Evolutionary conservation across 2,797 vertebrate genomes (phyloP).

Genomic region (Hemibagrus guttatus): DNA sequence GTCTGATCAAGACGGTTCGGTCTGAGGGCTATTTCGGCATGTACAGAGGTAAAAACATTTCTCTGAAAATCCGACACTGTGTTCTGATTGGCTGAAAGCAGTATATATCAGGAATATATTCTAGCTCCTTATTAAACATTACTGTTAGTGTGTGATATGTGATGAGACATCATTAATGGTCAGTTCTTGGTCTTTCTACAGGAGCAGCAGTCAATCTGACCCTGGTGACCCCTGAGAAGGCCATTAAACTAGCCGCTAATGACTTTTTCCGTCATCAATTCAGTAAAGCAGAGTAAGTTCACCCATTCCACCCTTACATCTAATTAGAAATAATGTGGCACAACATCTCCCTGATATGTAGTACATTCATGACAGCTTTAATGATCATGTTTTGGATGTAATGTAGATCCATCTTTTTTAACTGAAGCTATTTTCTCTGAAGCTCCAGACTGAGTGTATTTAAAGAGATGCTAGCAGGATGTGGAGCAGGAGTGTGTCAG

Average conservation of each 20-base stretch:
- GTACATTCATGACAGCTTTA: background rate
- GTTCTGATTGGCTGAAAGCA: slow-evolving; percentile 6
- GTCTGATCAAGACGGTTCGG: slow-evolving; percentile 81
- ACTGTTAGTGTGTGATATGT: background rate
- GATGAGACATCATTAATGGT: no score
- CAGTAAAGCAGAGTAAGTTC: slow-evolving; percentile 76
- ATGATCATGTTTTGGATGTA: background rate
- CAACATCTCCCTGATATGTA: background rate
- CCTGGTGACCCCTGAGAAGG: slow-evolving; percentile 83
- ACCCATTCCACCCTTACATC: background rate
- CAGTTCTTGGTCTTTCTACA: slow-evolving; percentile 52
- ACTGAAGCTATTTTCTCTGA: background rate
- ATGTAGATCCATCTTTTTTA: background rate
- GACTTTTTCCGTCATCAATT: slow-evolving; percentile 81
- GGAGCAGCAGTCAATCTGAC: slow-evolving; percentile 83
- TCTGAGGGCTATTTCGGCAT: slow-evolving; percentile 88
- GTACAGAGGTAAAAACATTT: slow-evolving; percentile 81
- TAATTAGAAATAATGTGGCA: background rate
- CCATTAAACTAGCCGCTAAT: slow-evolving; percentile 83
- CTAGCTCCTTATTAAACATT: background rate
- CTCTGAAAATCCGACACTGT: background rate
- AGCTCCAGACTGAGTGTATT: slow-evolving; percentile 74
- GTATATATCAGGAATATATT: background rate
- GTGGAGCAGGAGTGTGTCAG: slow-evolving; percentile 83
- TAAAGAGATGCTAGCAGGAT: slow-evolving; percentile 84